phyloP scores from a whole-genome alignment of 1,140 invertebrate species.

The Calosoma granatense region DNA sequence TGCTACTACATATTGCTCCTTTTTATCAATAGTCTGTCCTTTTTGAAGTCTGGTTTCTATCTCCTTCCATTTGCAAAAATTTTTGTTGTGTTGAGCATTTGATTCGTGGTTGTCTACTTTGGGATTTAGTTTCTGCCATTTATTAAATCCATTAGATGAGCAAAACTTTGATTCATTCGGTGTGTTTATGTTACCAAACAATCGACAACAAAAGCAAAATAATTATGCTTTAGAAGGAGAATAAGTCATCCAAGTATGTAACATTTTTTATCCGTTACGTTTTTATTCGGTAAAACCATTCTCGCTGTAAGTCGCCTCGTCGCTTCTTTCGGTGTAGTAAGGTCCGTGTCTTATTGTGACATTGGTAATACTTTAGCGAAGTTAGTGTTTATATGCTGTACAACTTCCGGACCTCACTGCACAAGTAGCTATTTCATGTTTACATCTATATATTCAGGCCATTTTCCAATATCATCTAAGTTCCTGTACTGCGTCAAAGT shows the following conservation, averaged over 20 bases:
- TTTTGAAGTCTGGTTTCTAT: slow-evolving; percentile 1
- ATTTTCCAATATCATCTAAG: slow-evolving; percentile 9
- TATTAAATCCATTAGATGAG: not conserved
- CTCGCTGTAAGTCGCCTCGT: not conserved
- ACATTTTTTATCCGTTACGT: not conserved
- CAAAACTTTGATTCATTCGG: not conserved
- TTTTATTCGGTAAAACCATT: not conserved
- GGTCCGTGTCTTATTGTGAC: not conserved
- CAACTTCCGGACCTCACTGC: not conserved
- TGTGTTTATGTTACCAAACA: not conserved
- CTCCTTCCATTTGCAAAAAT: slow-evolving; percentile 3
- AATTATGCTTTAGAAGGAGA: not conserved
- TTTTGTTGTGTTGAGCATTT: not conserved
- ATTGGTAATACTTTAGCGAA: not conserved
- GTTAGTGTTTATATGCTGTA: not conserved
- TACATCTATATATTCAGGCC: not conserved
- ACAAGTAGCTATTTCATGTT: not conserved
- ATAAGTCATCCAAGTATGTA: not conserved
- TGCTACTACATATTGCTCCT: not conserved
- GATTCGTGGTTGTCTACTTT: not conserved
- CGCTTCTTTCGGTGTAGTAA: not conserved
- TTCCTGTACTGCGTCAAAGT: no score
- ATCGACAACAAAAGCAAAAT: not conserved
- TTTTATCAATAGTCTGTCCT: slow-evolving; percentile 8
- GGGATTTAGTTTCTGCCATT: not conserved